These are phyloP conservation scores for Erebia aethiops DNA, from an alignment of 2,888 invertebrate species.

Conservation along the genomic window DNA sequence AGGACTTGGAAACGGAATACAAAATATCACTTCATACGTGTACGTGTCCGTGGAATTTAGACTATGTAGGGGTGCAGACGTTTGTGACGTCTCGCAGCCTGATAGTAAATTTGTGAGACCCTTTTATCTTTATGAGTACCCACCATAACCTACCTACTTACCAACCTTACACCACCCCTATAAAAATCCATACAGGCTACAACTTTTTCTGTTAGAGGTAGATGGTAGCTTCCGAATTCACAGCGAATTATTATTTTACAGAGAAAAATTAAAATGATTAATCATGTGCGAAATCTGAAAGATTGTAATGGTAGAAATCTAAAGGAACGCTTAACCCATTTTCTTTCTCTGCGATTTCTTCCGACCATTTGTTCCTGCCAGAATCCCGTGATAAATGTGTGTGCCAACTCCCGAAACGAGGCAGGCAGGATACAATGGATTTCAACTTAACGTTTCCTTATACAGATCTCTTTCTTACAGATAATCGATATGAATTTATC, in stretches of 20 bases:
- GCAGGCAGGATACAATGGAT: conserved; percentile 35
- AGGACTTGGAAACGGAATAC: too few species aligned
- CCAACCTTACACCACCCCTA: too few species aligned
- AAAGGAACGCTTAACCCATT: conserved; percentile 16
- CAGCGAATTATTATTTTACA: neutral
- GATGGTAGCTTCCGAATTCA: too few species aligned
- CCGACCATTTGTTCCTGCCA: conserved; percentile 39
- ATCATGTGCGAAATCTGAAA: conserved; percentile 1
- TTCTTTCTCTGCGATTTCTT: conserved; percentile 35
- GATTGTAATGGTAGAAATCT: conserved; percentile 17
- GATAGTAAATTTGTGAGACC: too few species aligned
- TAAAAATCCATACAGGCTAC: too few species aligned
- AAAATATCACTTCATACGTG: too few species aligned
- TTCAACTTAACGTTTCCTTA: conserved; percentile 34
- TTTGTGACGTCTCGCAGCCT: too few species aligned
- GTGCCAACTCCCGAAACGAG: conserved; percentile 37
- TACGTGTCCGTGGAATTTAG: too few species aligned
- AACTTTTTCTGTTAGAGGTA: too few species aligned
- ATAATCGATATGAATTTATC: conserved; percentile 24
- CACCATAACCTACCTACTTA: too few species aligned
- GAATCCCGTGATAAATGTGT: conserved; percentile 41
- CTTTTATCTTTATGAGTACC: too few species aligned
- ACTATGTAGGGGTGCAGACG: too few species aligned
- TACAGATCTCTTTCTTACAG: conserved; percentile 16
- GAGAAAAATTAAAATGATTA: conserved; percentile 6